A percentile compares a stretch with the other conserved stretches of the same genome.
Conservation (phyloP, 1,140 invertebrate species). For the Trichomalopsis sarcophagae region DNA sequence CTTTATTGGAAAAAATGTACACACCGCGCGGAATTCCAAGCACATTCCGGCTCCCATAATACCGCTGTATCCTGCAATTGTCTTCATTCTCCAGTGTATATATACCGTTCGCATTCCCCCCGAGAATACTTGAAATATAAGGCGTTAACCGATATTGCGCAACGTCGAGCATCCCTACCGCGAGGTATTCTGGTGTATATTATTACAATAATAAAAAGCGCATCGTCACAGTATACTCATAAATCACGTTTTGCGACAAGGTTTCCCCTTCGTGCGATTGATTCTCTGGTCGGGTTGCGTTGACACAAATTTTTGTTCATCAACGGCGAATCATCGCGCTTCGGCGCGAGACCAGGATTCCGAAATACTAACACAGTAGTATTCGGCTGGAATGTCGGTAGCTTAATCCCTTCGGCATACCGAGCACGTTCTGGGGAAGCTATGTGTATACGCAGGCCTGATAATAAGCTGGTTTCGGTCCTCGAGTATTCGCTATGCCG, state of each 20-base stretch:
- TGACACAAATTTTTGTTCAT: neutral
- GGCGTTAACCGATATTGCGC: neutral
- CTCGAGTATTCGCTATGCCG: constrained; percentile 15
- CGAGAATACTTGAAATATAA: neutral
- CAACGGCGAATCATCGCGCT: neutral
- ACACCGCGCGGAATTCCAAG: constrained; percentile 14
- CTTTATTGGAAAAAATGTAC: constrained; percentile 33
- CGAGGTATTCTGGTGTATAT: neutral
- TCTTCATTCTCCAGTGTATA: constrained; percentile 11
- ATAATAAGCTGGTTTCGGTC: neutral
- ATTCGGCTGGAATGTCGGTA: neutral
- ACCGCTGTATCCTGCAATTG: neutral
- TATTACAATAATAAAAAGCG: too few relatives aligned
- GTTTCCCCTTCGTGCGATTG: neutral
- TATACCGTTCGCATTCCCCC: neutral
- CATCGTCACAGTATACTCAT: too few relatives aligned
- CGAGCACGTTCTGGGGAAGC: neutral
- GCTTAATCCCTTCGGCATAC: constrained; percentile 18
- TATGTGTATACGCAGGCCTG: too few relatives aligned
- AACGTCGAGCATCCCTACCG: neutral
- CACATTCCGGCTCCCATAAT: constrained; percentile 11
- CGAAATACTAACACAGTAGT: constrained; percentile 5
- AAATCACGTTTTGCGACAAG: neutral
- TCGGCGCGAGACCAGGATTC: constrained; percentile 2
- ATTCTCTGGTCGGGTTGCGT: neutral